Evolutionary conservation across 2,113 vertebrate species (phyloP).

Genomic region (Leucosticte australis): DNA sequence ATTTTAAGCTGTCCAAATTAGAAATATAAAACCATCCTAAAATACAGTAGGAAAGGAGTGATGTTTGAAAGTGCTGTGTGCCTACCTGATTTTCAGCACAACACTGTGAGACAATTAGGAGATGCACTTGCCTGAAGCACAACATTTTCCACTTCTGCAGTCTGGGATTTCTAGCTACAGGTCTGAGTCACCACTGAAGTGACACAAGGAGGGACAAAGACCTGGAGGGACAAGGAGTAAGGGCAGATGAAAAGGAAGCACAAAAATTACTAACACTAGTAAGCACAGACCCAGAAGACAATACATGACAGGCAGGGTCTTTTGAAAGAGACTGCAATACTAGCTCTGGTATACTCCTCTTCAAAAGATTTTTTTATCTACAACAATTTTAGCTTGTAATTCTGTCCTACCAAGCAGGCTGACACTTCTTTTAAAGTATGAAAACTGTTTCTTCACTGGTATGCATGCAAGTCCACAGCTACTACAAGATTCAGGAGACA

Average conservation of each 20-base stretch:
- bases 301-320: neutral
- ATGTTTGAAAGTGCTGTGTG: neutral
- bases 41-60: neutral
- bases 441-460: neutral
- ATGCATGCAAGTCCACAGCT: neutral
- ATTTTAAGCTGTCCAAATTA: neutral
- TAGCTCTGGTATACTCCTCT: neutral
- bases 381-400: neutral
- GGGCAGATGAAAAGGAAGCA: neutral
- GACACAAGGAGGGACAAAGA: neutral
- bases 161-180: neutral
- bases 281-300: neutral
- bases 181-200: neutral
- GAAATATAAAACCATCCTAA: neutral
- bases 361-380: neutral
- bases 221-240: neutral
- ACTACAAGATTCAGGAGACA: neutral
- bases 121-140: neutral
- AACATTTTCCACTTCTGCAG: neutral
- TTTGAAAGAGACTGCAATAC: neutral
- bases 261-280: neutral
- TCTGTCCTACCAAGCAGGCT: neutral
- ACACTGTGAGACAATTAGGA: neutral
- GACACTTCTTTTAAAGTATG: neutral
- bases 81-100: neutral